Percentiles rank a stretch among this genome's conserved stretches.
Conservation (phyloP, 2,888 invertebrate genomes). For the Polydrusus cervinus region DNA sequence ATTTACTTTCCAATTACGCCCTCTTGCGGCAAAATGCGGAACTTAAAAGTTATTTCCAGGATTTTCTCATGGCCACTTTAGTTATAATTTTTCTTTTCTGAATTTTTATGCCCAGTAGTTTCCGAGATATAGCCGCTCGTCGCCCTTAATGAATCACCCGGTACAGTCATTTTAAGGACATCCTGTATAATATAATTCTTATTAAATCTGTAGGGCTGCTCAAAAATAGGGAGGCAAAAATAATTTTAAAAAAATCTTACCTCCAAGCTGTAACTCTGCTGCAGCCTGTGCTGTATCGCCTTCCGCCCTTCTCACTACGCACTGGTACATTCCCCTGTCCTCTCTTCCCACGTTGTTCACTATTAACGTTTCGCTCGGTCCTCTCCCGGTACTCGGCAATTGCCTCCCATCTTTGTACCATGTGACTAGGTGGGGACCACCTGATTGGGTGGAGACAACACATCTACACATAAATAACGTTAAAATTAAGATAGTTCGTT, state of each 20-base stretch:
- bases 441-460: slow-evolving; percentile 74
- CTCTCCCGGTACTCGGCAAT: slow-evolving; percentile 79
- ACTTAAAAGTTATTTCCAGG: too few relatives aligned
- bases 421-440: slow-evolving; percentile 71
- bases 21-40: too few relatives aligned
- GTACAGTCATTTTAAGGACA: too few relatives aligned
- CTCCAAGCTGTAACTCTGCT: slow-evolving; percentile 82
- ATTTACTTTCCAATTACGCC: too few relatives aligned
- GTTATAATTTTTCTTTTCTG: too few relatives aligned
- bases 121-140: too few relatives aligned
- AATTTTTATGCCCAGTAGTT: too few relatives aligned
- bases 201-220: too few relatives aligned
- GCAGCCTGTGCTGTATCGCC: slow-evolving; percentile 85
- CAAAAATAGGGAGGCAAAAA: too few relatives aligned
- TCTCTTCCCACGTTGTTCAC: slow-evolving; percentile 81
- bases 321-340: slow-evolving; percentile 86
- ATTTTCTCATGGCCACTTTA: too few relatives aligned
- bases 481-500: background rate
- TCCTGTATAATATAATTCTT: too few relatives aligned
- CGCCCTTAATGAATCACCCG: too few relatives aligned
- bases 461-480: slow-evolving; percentile 70
- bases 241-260: slow-evolving; percentile 66
- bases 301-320: slow-evolving; percentile 80
- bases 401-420: slow-evolving; percentile 81
- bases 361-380: slow-evolving; percentile 77